These are phyloP conservation scores for Rotaria socialis DNA, from an alignment of 2,888 invertebrate genomes.

Conservation along the genomic window DNA sequence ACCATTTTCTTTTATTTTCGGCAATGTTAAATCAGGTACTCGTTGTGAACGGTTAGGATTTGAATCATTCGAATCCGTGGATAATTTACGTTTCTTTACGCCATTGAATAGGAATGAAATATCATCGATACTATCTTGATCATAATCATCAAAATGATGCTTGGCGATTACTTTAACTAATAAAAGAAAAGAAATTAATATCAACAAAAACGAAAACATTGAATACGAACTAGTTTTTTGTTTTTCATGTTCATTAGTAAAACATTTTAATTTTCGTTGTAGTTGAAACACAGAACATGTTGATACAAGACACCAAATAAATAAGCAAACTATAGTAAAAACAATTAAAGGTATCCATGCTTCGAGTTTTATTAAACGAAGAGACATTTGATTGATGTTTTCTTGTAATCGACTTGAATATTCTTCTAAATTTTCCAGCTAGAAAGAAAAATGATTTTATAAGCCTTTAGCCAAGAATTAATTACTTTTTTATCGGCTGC, in stretches of 20 bases:
- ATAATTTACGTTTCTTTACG: background rate
- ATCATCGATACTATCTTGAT: background rate
- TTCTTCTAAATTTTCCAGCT: background rate
- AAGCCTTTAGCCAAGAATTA: background rate
- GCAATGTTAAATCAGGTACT: background rate
- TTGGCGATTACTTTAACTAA: background rate
- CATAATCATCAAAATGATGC: background rate
- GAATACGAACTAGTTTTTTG: background rate
- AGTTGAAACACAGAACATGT: background rate
- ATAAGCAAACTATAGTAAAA: background rate
- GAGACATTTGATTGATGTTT: background rate
- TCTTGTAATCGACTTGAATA: background rate
- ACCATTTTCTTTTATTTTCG: background rate
- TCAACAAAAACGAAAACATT: background rate
- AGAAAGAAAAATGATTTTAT: background rate
- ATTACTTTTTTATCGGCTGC: slow-evolving; percentile 22
- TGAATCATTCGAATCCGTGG: background rate
- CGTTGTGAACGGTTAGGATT: background rate
- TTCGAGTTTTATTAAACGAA: slow-evolving; percentile 4
- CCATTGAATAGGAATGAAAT: background rate
- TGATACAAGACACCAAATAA: background rate
- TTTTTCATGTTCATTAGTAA: background rate
- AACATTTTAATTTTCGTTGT: background rate
- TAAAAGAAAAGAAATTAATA: background rate
- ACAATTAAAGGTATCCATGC: background rate